A percentile compares a stretch with the other conserved stretches of the same genome.
Evolutionary conservation across 1,140 invertebrate genomes (phyloP).

Genomic region (Leptoteleia sp.): DNA sequence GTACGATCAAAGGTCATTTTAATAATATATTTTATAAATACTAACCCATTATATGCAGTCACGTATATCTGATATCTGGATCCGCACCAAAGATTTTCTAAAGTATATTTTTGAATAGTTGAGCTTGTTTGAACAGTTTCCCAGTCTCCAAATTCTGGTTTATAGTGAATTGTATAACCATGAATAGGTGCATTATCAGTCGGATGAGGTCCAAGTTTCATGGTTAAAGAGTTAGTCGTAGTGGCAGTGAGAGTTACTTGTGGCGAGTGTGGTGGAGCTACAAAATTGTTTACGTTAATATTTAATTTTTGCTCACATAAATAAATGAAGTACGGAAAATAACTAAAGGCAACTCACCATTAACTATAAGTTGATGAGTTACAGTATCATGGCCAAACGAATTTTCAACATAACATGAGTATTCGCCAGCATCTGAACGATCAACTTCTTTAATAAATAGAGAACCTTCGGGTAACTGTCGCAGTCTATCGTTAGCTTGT

Average conservation of each 20-base stretch:
- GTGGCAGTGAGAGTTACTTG: constrained; percentile 89
- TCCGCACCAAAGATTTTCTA: constrained; percentile 93
- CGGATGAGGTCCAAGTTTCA: constrained; percentile 89
- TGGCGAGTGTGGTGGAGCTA: constrained; percentile 92
- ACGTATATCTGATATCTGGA: constrained; percentile 96
- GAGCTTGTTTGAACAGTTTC: constrained; percentile 90
- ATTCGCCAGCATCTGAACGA: constrained; percentile 93
- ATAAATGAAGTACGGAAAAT: neutral
- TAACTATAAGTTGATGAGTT: constrained; percentile 93
- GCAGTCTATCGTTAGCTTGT: constrained; percentile 88
- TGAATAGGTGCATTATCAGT: constrained; percentile 88
- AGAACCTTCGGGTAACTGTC: constrained; percentile 93
- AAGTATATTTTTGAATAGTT: constrained; percentile 89
- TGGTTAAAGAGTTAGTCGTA: constrained; percentile 90
- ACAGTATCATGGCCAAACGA: constrained; percentile 95
- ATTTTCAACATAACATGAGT: constrained; percentile 95
- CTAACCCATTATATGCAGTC: constrained; percentile 93
- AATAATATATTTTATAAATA: no score
- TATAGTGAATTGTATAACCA: constrained; percentile 95
- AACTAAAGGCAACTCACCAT: constrained; percentile 82
- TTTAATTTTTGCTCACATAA: neutral
- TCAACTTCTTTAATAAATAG: constrained; percentile 94
- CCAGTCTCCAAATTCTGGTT: constrained; percentile 96
- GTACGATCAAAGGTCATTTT: no score
- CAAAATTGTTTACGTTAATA: constrained; percentile 32